These are phyloP conservation scores for Lasioglossum zephyrum DNA, from an alignment of 2,888 invertebrate genomes.

Conservation along the genomic window DNA sequence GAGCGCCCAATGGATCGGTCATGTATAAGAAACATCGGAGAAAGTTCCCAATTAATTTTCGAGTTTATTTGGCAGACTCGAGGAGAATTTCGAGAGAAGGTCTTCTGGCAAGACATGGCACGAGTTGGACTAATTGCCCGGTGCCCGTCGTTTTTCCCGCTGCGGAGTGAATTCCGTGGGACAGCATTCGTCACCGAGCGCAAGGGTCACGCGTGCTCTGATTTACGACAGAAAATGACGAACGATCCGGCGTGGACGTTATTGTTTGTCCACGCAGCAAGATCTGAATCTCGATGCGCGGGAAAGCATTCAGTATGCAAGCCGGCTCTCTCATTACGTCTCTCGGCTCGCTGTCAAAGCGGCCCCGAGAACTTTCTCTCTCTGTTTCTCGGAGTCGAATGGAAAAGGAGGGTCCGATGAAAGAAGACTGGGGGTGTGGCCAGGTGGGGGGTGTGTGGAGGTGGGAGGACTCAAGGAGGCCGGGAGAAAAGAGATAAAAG, in stretches of 20 bases:
- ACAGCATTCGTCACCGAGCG: conserved; percentile 38
- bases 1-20: background rate
- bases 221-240: conserved; percentile 63
- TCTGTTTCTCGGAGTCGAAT: background rate
- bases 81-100: background rate
- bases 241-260: conserved; percentile 45
- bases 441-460: background rate
- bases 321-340: conserved; percentile 67
- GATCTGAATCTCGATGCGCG: conserved; percentile 65
- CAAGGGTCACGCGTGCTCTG: conserved; percentile 37
- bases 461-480: background rate
- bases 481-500: conserved; percentile 17
- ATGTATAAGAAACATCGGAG: background rate
- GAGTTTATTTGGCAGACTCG: background rate
- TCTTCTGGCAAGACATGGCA: background rate
- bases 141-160: background rate
- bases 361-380: conserved; percentile 28
- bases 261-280: conserved; percentile 61
- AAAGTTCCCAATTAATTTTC: background rate
- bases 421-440: background rate
- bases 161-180: conserved; percentile 22
- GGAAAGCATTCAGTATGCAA: conserved; percentile 61
- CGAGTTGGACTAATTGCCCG: background rate
- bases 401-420: conserved; percentile 21
- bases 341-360: conserved; percentile 60